phyloP scores from a whole-genome alignment of 2,888 invertebrate species.

The Campoplex capitator region DNA sequence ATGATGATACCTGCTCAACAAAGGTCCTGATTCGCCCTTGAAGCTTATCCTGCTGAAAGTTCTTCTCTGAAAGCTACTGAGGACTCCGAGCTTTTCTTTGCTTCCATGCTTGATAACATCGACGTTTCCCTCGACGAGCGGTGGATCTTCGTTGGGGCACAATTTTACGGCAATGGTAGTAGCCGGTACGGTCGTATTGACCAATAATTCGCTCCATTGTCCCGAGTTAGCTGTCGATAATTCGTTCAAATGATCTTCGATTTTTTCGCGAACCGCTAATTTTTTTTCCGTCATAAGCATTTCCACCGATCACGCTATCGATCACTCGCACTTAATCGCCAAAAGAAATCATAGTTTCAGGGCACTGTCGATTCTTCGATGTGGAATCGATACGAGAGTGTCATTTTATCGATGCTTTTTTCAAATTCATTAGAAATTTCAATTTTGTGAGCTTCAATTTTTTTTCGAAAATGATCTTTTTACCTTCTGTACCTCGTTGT shows the following conservation, averaged over 20 bases:
- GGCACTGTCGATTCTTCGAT: neutral
- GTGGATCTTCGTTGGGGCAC: slow-evolving; percentile 69
- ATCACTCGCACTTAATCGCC: neutral
- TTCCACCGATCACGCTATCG: slow-evolving; percentile 53
- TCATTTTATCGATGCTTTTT: neutral
- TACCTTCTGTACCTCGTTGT: neutral
- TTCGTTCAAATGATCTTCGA: slow-evolving; percentile 69
- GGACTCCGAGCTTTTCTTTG: slow-evolving; percentile 71
- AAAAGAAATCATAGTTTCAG: neutral
- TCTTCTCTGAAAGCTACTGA: slow-evolving; percentile 76
- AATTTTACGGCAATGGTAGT: slow-evolving; percentile 74
- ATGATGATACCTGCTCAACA: slow-evolving; percentile 75
- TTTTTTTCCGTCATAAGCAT: slow-evolving; percentile 73
- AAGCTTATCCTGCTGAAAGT: slow-evolving; percentile 80
- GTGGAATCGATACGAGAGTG: neutral
- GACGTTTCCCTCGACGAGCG: slow-evolving; percentile 60
- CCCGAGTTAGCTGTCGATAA: slow-evolving; percentile 62
- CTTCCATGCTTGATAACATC: slow-evolving; percentile 63
- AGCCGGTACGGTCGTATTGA: slow-evolving; percentile 74
- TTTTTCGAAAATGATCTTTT: neutral
- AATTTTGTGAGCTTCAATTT: neutral
- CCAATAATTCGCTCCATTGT: slow-evolving; percentile 75
- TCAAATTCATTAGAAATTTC: neutral
- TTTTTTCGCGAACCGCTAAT: slow-evolving; percentile 52
- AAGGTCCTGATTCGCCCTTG: slow-evolving; percentile 78